These are phyloP conservation scores for Hylaea fasciaria DNA, from an alignment of 2,888 invertebrate genomes.

Conservation along the genomic window DNA sequence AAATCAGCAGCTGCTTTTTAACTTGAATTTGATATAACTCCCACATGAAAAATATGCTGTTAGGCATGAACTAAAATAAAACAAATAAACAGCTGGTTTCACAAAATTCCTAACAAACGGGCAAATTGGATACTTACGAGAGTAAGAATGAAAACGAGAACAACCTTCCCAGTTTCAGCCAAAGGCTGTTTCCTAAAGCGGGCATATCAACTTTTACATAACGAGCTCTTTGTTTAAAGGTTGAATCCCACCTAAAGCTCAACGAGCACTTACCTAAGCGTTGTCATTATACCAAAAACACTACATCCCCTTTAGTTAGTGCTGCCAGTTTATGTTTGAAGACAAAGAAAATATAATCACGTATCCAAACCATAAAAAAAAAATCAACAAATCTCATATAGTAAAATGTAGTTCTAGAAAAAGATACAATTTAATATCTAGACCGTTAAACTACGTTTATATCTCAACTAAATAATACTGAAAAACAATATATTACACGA, in stretches of 20 bases:
- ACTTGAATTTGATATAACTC: neutral
- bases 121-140: conserved; percentile 27
- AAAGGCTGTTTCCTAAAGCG: conserved; percentile 44
- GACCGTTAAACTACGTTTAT: no score
- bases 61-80: no score
- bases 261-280: conserved; percentile 51
- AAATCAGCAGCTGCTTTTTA: neutral
- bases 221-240: conserved; percentile 48
- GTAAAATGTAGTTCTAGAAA: no score
- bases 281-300: conserved; percentile 47
- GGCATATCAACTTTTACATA: conserved; percentile 46
- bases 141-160: conserved; percentile 32
- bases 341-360: neutral
- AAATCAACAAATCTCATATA: neutral
- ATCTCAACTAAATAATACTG: no score
- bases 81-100: no score
- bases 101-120: conserved; percentile 7
- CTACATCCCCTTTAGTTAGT: conserved; percentile 44
- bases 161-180: conserved; percentile 35
- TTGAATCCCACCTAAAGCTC: conserved; percentile 50
- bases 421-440: no score
- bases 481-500: no score
- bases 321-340: conserved; percentile 1
- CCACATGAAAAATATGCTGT: neutral
- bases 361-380: neutral